Conservation (phyloP, 2,888 invertebrate genomes). For the Sinopyrophorus schimmeli region DNA sequence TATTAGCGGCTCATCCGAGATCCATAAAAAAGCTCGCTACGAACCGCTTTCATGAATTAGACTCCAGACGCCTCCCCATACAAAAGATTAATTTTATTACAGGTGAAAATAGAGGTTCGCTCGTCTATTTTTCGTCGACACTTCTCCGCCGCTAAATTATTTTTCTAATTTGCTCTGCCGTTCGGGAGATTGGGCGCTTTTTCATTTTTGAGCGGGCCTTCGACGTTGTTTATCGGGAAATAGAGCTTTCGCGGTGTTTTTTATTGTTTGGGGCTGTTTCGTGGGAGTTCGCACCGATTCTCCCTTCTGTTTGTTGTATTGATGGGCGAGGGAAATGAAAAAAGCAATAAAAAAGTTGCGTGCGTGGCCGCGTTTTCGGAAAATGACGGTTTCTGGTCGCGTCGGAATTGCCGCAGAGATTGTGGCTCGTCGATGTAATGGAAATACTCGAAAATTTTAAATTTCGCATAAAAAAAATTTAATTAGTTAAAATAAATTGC, state of each 20-base stretch:
- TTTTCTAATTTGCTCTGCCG: too few relatives aligned
- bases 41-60: constrained; percentile 27
- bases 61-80: constrained; percentile 18
- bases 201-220: too few relatives aligned
- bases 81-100: constrained; percentile 26
- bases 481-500: too few relatives aligned
- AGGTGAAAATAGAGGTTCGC: constrained; percentile 18
- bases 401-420: too few relatives aligned
- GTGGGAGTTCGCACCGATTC: constrained; percentile 1
- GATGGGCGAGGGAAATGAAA: constrained; percentile 6
- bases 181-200: too few relatives aligned
- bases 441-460: too few relatives aligned
- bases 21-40: constrained; percentile 32
- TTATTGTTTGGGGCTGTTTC: constrained; percentile 8
- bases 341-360: constrained; percentile 11
- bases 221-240: too few relatives aligned
- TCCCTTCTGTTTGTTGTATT: background rate
- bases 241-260: too few relatives aligned
- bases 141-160: too few relatives aligned
- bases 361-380: constrained; percentile 4
- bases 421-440: too few relatives aligned
- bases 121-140: constrained; percentile 6
- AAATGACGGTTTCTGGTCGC: too few relatives aligned
- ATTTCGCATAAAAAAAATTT: too few relatives aligned
- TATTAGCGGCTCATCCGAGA: constrained; percentile 37